Evolutionary conservation across 2,113 vertebrate genomes (phyloP).

Genomic region (Miniopterus natalensis): DNA sequence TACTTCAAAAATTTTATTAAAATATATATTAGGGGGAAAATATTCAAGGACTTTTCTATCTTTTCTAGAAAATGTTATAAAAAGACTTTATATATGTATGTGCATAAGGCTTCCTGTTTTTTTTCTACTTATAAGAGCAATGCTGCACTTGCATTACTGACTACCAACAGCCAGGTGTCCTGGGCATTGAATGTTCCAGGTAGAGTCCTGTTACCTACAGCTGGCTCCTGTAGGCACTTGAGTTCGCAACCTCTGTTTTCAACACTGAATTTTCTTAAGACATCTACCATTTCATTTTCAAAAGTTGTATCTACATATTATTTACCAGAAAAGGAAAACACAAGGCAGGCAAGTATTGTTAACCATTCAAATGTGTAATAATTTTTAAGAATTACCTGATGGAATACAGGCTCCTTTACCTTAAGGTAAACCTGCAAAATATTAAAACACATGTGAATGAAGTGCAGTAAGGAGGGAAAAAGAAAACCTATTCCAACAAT

Average conservation of each 20-base stretch:
- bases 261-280: background rate
- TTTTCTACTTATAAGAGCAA: background rate
- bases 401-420: constrained; percentile 98
- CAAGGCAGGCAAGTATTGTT: constrained; percentile 31
- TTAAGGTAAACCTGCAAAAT: constrained; percentile 94
- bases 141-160: background rate
- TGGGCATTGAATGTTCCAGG: background rate
- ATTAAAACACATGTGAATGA: constrained; percentile 67
- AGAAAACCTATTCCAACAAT: constrained; percentile 32
- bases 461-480: background rate
- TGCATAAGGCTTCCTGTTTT: background rate
- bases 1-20: background rate
- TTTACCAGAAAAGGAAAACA: constrained; percentile 58
- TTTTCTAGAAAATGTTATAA: constrained; percentile 57
- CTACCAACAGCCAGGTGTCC: background rate
- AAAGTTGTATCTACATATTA: constrained; percentile 12
- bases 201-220: background rate
- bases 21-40: constrained; percentile 14
- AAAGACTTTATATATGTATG: background rate
- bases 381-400: constrained; percentile 93
- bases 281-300: constrained; percentile 42
- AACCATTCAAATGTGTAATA: constrained; percentile 62
- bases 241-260: constrained; percentile 48
- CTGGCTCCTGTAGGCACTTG: background rate
- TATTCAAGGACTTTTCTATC: background rate